phyloP scores from a whole-genome alignment of 2,113 vertebrate genomes.

The Cyanistes caeruleus region DNA sequence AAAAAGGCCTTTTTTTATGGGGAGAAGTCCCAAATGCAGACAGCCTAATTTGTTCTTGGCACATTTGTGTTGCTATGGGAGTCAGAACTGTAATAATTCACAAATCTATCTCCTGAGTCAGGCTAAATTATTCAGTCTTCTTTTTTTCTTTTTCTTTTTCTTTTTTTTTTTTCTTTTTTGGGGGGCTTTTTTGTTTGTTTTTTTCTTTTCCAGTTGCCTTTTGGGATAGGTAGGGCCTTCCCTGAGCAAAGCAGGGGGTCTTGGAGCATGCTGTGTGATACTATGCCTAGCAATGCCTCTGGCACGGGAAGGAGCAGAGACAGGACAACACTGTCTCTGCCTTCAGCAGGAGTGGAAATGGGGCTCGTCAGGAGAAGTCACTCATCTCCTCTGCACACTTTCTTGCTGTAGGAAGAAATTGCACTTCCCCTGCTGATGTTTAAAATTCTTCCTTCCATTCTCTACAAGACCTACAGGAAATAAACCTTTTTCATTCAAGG shows the following conservation, averaged over 20 bases:
- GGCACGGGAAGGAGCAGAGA: neutral
- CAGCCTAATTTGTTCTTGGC: conserved; percentile 74
- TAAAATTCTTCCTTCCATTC: neutral
- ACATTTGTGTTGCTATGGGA: conserved; percentile 26
- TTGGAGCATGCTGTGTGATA: neutral
- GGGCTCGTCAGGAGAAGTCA: neutral
- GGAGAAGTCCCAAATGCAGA: conserved; percentile 49
- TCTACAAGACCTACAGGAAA: neutral
- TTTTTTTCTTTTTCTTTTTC: neutral
- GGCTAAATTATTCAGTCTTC: neutral
- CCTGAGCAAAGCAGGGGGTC: neutral
- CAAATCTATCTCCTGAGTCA: conserved; percentile 7
- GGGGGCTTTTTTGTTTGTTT: too few relatives aligned
- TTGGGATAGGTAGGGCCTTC: neutral
- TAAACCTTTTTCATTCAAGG: neutral
- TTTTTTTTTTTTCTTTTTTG: too few relatives aligned
- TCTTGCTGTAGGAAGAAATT: neutral
- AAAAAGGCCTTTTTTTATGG: neutral
- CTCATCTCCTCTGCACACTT: neutral
- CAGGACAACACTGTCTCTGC: neutral
- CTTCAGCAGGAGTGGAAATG: neutral
- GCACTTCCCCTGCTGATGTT: neutral
- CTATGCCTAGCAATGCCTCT: neutral
- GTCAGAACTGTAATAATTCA: conserved; percentile 63
- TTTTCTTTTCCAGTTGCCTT: neutral